These are phyloP conservation scores for Hozukius guyotensis DNA, from an alignment of 2,797 vertebrate species.

Conservation along the genomic window DNA sequence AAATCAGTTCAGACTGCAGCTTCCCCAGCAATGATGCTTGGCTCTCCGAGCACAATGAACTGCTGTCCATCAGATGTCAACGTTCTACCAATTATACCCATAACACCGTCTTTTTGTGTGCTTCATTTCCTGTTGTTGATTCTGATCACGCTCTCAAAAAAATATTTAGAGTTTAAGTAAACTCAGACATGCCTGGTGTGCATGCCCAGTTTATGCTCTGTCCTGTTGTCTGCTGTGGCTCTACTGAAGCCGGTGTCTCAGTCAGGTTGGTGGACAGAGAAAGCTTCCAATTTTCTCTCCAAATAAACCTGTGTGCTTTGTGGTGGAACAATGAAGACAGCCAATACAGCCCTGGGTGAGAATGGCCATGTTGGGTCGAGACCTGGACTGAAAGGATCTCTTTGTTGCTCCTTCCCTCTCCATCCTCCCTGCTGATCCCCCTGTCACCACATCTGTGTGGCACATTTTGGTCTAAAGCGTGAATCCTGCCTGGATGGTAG, in stretches of 20 bases:
- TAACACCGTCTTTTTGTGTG: constrained; percentile 1
- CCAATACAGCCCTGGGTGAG: constrained; percentile 67
- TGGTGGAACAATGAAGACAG: constrained; percentile 76
- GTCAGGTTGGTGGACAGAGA: constrained; percentile 28
- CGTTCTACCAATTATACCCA: constrained; percentile 29
- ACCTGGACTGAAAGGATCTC: constrained; percentile 67
- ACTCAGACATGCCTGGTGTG: not conserved
- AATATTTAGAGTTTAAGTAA: not conserved
- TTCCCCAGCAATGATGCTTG: constrained; percentile 20
- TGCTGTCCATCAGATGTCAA: constrained; percentile 43
- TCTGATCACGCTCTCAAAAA: not conserved
- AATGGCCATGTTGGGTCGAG: constrained; percentile 37
- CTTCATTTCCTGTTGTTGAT: constrained; percentile 11
- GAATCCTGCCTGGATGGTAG: constrained; percentile 36
- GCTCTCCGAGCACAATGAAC: constrained; percentile 18
- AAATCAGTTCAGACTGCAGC: constrained; percentile 8
- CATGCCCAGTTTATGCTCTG: constrained; percentile 12
- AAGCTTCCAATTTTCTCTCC: constrained; percentile 46
- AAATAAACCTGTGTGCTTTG: constrained; percentile 71
- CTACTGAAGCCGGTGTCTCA: constrained; percentile 3
- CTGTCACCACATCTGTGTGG: constrained; percentile 70
- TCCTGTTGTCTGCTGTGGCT: not conserved
- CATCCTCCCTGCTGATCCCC: constrained; percentile 32
- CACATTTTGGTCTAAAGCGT: constrained; percentile 59
- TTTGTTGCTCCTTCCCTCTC: constrained; percentile 65